Percentiles rank a stretch among this genome's conserved stretches.
These are phyloP conservation scores for Zenarchopterus dispar DNA, from an alignment of 2,797 vertebrate genomes.

Conservation along the genomic window DNA sequence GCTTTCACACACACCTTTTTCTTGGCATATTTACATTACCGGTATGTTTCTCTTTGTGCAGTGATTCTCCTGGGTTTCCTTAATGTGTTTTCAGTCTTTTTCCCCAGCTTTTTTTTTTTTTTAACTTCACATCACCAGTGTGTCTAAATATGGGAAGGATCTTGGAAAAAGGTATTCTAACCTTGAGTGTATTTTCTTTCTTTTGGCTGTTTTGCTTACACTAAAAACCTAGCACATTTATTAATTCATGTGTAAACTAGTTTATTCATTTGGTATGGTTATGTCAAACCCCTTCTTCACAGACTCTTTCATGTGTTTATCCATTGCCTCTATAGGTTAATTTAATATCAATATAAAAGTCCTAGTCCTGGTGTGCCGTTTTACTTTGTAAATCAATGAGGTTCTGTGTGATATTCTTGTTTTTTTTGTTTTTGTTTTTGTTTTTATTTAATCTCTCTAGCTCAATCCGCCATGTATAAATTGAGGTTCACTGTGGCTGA, in stretches of 20 bases:
- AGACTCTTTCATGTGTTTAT: no score
- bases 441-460: no score
- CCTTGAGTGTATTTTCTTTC: background rate
- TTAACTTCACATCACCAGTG: constrained; percentile 15
- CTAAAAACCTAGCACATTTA: constrained; percentile 4
- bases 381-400: no score
- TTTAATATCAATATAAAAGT: no score
- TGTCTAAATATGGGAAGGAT: constrained; percentile 28
- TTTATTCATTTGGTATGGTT: constrained; percentile 1
- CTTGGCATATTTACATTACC: constrained; percentile 43
- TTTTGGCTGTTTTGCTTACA: background rate
- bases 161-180: constrained; percentile 27
- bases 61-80: constrained; percentile 47
- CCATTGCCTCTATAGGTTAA: no score
- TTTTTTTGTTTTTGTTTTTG: no score
- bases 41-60: constrained; percentile 26
- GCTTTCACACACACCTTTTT: constrained; percentile 46
- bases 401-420: no score
- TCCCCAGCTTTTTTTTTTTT: constrained; percentile 23
- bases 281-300: no score
- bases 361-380: no score
- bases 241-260: background rate
- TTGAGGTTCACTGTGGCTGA: no score
- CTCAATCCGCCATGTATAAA: no score
- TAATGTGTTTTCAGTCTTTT: constrained; percentile 34